Conservation (phyloP, 2,113 vertebrate genomes). For the Piprites chloris region DNA sequence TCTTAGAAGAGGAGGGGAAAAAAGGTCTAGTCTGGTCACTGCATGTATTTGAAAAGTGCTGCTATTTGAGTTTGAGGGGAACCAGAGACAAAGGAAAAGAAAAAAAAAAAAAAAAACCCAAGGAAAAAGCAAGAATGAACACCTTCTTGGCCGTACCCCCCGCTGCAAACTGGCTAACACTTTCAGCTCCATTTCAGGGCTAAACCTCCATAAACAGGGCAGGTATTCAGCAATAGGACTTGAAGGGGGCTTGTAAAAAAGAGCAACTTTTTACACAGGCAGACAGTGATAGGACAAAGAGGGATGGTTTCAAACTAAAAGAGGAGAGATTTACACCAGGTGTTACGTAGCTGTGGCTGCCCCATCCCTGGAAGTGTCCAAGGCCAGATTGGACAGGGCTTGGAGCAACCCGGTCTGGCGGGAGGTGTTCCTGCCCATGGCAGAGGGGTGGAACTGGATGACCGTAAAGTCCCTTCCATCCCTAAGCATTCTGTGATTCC, state of each 20-base stretch:
- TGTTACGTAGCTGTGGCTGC: not conserved
- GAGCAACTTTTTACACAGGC: not conserved
- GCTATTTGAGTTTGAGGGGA: not conserved
- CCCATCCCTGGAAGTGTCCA: not conserved
- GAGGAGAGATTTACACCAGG: not conserved
- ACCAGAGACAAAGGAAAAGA: not conserved
- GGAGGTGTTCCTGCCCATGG: accelerated
- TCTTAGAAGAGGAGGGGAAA: accelerated
- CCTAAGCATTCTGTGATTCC: no score
- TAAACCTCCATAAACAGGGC: not conserved
- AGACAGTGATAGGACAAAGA: not conserved
- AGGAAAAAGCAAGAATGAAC: not conserved
- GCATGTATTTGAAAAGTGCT: not conserved
- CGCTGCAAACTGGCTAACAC: accelerated
- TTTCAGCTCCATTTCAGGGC: not conserved
- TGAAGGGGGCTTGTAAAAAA: accelerated
- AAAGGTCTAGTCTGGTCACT: not conserved
- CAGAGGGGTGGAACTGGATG: no score
- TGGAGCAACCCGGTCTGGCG: accelerated
- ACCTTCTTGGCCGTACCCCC: not conserved
- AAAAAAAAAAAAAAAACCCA: not conserved
- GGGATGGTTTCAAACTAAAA: accelerated
- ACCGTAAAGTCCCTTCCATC: not conserved
- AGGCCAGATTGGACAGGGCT: accelerated
- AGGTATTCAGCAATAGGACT: not conserved